These are phyloP conservation scores for Ectemnius lituratus DNA, from an alignment of 2,888 invertebrate species.

Conservation along the genomic window DNA sequence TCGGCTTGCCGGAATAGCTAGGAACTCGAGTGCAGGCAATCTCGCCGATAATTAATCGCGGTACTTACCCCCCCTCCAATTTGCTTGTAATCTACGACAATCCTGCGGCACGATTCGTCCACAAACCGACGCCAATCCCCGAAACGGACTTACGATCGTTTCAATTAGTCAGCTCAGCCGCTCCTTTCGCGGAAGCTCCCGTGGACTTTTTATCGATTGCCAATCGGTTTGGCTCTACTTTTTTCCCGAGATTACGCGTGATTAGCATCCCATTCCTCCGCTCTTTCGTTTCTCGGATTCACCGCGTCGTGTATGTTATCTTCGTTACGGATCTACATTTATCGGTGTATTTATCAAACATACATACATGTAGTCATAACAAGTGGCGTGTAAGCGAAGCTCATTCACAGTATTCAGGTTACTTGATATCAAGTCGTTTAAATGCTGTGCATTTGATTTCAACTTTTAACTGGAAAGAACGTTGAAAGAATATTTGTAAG, in stretches of 20 bases:
- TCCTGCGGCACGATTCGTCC: not conserved
- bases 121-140: constrained; percentile 2
- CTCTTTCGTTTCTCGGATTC: not conserved
- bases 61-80: not conserved
- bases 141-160: constrained; percentile 11
- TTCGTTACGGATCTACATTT: too few species aligned
- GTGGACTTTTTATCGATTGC: constrained; percentile 21
- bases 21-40: not conserved
- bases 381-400: too few species aligned
- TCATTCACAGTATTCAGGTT: too few species aligned
- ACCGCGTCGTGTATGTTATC: too few species aligned
- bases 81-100: constrained; percentile 9
- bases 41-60: constrained; percentile 13
- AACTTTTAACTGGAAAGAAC: too few species aligned
- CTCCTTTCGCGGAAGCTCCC: constrained; percentile 10
- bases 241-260: constrained; percentile 23
- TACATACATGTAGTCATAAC: too few species aligned
- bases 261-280: constrained; percentile 24
- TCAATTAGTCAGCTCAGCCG: constrained; percentile 16
- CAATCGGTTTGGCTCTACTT: constrained; percentile 4
- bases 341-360: too few species aligned
- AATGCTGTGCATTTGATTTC: too few species aligned
- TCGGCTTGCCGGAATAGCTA: too few species aligned
- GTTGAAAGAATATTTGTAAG: too few species aligned
- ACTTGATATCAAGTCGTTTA: too few species aligned